A percentile compares a stretch with the other conserved stretches of the same genome.
Conservation (phyloP, 2,888 invertebrate genomes). For the Barypeithes pellucidus region DNA sequence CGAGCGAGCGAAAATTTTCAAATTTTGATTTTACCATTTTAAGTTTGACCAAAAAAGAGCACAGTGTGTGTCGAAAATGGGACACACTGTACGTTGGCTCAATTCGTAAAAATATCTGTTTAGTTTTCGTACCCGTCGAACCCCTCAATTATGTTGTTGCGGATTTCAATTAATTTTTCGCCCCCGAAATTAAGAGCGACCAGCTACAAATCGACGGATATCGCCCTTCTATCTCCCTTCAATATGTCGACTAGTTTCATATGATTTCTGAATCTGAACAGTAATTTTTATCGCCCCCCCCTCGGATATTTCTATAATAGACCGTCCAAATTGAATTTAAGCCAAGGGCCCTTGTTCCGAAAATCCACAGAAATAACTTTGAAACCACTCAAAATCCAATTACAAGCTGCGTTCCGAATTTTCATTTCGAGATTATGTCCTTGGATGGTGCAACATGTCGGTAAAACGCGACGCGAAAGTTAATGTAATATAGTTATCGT, state of each 20-base stretch:
- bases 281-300: constrained; percentile 48
- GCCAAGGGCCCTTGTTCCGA: constrained; percentile 30
- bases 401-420: constrained; percentile 28
- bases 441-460: not conserved
- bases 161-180: constrained; percentile 15
- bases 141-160: no score
- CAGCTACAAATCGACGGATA: constrained; percentile 16
- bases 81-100: no score
- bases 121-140: no score
- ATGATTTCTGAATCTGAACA: constrained; percentile 43
- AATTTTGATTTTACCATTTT: no score
- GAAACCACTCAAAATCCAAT: constrained; percentile 47
- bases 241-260: constrained; percentile 15
- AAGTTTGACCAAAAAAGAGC: no score
- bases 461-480: no score
- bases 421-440: not conserved
- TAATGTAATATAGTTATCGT: no score
- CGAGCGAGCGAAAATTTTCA: no score
- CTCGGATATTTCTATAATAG: constrained; percentile 48
- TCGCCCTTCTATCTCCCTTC: constrained; percentile 18
- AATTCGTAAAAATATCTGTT: no score
- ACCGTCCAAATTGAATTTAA: constrained; percentile 51
- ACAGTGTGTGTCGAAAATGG: no score
- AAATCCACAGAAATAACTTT: constrained; percentile 40
- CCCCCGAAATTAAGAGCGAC: constrained; percentile 25